Conservation (phyloP, 1,140 invertebrate species). For the Drosophila willistoni region DNA sequence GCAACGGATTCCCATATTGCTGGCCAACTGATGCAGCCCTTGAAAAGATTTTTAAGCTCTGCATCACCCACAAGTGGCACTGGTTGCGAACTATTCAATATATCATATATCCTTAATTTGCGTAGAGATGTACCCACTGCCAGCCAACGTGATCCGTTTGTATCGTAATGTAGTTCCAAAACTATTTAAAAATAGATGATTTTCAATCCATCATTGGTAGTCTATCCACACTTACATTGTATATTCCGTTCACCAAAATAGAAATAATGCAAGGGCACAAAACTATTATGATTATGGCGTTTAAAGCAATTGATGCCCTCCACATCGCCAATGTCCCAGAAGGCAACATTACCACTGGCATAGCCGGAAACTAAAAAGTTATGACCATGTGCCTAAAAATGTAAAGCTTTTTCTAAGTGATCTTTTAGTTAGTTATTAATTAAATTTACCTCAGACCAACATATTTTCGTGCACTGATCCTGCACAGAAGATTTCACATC, state of each 20-base stretch:
- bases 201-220: too few relatives aligned
- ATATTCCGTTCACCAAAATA: conserved; percentile 65
- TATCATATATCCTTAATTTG: conserved; percentile 61
- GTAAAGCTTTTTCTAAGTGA: background rate
- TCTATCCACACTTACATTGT: conserved; percentile 45
- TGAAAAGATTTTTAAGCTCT: conserved; percentile 33
- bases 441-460: conserved; percentile 71
- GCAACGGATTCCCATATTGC: conserved; percentile 63
- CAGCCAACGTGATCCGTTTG: conserved; percentile 62
- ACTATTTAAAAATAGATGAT: conserved; percentile 21
- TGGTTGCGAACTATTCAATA: conserved; percentile 53
- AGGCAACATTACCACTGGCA: conserved; percentile 57
- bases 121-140: conserved; percentile 46
- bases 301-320: conserved; percentile 50
- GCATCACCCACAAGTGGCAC: conserved; percentile 41
- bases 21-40: conserved; percentile 54
- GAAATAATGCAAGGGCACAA: conserved; percentile 54
- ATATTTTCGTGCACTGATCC: conserved; percentile 64
- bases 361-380: conserved; percentile 63
- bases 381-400: conserved; percentile 50
- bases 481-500: conserved; percentile 24
- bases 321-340: conserved; percentile 64
- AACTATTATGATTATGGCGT: conserved; percentile 32
- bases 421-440: too few relatives aligned
- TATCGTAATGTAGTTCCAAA: conserved; percentile 74